Evolutionary conservation across 53 echinoderm and acorn worm genomes (phyloP).

Genomic region (Hippasteria phrygiana): DNA sequence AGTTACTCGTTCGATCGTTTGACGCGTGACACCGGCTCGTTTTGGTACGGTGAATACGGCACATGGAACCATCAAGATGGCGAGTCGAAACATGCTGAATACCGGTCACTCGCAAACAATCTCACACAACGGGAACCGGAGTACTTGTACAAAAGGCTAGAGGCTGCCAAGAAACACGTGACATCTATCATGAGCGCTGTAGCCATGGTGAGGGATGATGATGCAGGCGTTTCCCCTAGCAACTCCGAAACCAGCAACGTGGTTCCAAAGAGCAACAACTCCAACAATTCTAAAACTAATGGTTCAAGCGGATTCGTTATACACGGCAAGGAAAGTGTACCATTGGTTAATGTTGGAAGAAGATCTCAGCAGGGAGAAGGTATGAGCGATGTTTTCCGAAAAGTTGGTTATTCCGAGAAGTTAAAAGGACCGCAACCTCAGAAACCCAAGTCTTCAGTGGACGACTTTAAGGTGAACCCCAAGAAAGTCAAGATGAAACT

Average conservation of each 20-base stretch:
- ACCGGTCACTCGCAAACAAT: neutral
- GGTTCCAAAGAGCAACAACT: too few relatives aligned
- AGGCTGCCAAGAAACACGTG: neutral
- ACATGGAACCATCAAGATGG: neutral
- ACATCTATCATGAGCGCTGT: neutral
- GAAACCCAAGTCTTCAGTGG: neutral
- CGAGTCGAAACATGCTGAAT: neutral
- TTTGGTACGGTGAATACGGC: constrained; percentile 49
- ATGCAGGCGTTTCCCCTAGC: neutral
- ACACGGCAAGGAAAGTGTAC: neutral
- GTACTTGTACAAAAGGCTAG: neutral
- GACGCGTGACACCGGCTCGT: neutral
- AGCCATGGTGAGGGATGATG: neutral
- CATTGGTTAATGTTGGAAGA: neutral
- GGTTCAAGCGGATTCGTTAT: neutral
- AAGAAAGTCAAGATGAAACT: constrained; percentile 26
- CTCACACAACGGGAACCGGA: neutral
- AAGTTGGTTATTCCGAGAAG: neutral
- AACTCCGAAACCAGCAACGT: neutral
- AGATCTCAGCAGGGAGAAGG: neutral
- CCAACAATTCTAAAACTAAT: neutral
- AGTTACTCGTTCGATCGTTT: neutral
- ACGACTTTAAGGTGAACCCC: neutral
- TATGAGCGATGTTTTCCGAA: constrained; percentile 10
- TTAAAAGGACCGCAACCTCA: neutral